Percentiles rank a stretch among this genome's conserved stretches.
phyloP scores from a whole-genome alignment of 2,888 invertebrate genomes.

The Platycnemis pennipes region DNA sequence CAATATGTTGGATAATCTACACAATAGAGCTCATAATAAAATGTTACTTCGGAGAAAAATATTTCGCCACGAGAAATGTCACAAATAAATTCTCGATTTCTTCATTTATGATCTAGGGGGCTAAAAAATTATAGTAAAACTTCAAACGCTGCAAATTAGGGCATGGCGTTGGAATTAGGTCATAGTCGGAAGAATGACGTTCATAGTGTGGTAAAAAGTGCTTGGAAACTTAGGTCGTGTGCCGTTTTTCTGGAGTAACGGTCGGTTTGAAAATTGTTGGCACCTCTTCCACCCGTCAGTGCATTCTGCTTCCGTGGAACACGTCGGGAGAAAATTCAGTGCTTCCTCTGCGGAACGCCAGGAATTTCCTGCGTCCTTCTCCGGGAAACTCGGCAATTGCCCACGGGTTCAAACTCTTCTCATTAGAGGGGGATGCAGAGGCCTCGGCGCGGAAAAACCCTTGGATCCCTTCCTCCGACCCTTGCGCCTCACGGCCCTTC shows the following conservation, averaged over 20 bases:
- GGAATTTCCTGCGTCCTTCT: background rate
- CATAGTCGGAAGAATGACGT: too few relatives aligned
- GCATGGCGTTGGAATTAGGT: too few relatives aligned
- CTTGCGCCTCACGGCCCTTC: background rate
- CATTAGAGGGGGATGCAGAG: background rate
- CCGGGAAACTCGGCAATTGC: background rate
- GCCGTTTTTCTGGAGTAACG: background rate
- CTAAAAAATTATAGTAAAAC: too few relatives aligned
- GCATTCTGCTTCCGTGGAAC: background rate
- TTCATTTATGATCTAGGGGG: too few relatives aligned
- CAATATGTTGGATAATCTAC: too few relatives aligned
- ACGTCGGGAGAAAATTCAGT: background rate
- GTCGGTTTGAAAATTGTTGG: background rate
- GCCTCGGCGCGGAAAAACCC: background rate
- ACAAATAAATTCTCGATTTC: too few relatives aligned
- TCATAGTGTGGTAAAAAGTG: too few relatives aligned
- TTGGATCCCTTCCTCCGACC: background rate
- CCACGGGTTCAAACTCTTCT: conserved; percentile 8
- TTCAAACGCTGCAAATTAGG: too few relatives aligned
- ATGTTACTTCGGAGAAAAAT: too few relatives aligned
- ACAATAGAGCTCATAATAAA: too few relatives aligned
- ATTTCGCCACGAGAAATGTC: too few relatives aligned
- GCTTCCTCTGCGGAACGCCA: background rate
- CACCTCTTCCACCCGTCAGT: background rate
- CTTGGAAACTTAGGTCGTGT: too few relatives aligned